Evolutionary conservation across 2,888 invertebrate species (phyloP), one percentile per base, ranked within the genome.

Genomic region (Hirtodrosophila confusa): DNA sequence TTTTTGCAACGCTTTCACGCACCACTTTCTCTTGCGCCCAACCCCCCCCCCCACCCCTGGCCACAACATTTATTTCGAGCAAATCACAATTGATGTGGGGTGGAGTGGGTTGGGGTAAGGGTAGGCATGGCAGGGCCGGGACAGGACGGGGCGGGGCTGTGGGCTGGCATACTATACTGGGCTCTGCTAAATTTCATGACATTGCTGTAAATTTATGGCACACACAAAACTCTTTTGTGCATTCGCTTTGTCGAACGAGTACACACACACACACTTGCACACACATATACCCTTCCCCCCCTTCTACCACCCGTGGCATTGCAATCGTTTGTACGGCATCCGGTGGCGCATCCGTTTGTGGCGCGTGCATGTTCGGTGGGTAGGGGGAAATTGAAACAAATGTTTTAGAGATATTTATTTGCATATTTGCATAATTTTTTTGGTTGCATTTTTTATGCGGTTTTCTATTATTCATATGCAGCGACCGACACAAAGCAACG

Each of bases 361-460:
- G 49, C 27, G 44, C 33, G 40, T 33, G 36, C n/a, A 17, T 17
- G 17, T 10, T 23, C 12, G 48, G n/a, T 11, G 27, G 6, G 27
- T 17, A 17, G 2, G 27, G 56, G 74, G 71, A 76, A 80, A 78
- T 78, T 84, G 78, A 80, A 84, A 82, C 85, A 84, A 84, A 82
- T 82, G 78, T 80, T 84, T 82, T 84, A 78, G 82, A 82, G 82
- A 84, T 82, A 82, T 82, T 82, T 82, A 82, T 82, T 84, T 78
- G 80, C 80, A 80, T 83, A 80, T 79, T 80, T 80, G 80, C 80
- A 82, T 82, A 80, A 83, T 83, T 80, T 72, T 63, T 67, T 74
- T 48, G 58, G 48, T 71, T 75, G 71, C 71, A 75, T 80, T 75
- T 70, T 75, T 69, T 75, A 68, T 69, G 63, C 75, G 57, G 11